Base-by-base conservation (phyloP, 2,888 invertebrate species). In the Rutpela maculata region DNA sequence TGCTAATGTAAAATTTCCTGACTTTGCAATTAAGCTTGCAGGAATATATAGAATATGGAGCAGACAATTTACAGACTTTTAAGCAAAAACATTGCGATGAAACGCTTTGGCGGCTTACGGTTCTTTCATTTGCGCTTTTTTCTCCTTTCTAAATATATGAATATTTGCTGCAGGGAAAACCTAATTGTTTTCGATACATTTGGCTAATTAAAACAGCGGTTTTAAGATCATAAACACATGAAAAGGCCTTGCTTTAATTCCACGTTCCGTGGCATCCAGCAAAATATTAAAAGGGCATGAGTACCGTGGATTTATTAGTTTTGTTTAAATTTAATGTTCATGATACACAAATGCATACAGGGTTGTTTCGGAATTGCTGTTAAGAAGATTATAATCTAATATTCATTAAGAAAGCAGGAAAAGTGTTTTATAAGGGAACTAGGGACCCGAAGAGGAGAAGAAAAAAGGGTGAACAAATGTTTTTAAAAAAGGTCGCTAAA, bases 11-110 rank as follows among this genome's bases (percentile, higher is more conserved):
- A 71, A 75, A 38, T 71, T 71, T 71, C 65, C 65, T 18, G 57
- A 62, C 56, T 69, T 63, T 75, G 38, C 70, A 75, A 75, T 70
- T 75, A 75, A 75, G 65, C 65, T 50, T 35, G 70, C 31, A 43
- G 18, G 35, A 50, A 63, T 70, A 57, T 70, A 57, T 26, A 72
- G 72, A 50, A 55, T 55, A 72, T 63, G 12, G 31, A 72, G 72
- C 62, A 72, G 72, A 35, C 11, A 63, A 63, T 74, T 74, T 67
- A 74, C 74, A 67, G 74, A 67, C 74, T 67, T 74, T 74, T 67
- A 68, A 74, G 74, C 62, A 74, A 67, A 67, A 74, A 67, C 74
- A 66, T 35, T 22, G 11, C 59, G 55, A 63, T 72, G 72, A 55
- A 60, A 43, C 50, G 22, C 67, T 75, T 68, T 69, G 55, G 56